phyloP scores from a whole-genome alignment of 2,888 invertebrate genomes.

The Ramazzottius varieornatus region DNA sequence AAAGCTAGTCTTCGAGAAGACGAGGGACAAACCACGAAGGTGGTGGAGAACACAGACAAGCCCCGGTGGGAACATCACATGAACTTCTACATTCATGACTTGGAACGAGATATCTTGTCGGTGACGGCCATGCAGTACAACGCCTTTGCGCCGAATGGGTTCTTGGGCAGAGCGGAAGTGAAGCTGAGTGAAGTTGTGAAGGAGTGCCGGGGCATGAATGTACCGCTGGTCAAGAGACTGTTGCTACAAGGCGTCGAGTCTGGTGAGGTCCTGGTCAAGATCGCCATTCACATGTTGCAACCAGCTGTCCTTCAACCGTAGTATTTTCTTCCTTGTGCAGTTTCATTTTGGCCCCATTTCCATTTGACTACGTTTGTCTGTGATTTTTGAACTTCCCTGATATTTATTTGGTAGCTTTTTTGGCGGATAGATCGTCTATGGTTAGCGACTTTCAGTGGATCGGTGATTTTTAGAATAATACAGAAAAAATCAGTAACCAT shows the following conservation, averaged over 20 bases:
- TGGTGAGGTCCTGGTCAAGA: constrained; percentile 39
- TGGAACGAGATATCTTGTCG: constrained; percentile 38
- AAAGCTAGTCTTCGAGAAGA: background rate
- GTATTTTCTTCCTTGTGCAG: too few relatives aligned
- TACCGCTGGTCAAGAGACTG: constrained; percentile 37
- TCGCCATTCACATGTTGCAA: constrained; percentile 38
- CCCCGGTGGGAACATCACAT: constrained; percentile 46
- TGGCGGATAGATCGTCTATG: too few relatives aligned
- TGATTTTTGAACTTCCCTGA: too few relatives aligned
- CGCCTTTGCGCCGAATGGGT: constrained; percentile 43
- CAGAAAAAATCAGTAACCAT: too few relatives aligned
- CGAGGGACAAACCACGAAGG: constrained; percentile 37
- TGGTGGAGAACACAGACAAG: constrained; percentile 32
- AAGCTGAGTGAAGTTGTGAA: constrained; percentile 35
- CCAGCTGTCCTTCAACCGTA: too few relatives aligned
- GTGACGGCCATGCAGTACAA: constrained; percentile 43
- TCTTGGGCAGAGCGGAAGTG: constrained; percentile 41
- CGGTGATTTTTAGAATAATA: too few relatives aligned
- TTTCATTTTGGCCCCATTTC: too few relatives aligned
- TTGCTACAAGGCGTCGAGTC: constrained; percentile 39
- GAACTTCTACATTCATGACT: constrained; percentile 44
- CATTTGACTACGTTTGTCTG: too few relatives aligned
- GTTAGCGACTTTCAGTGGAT: too few relatives aligned
- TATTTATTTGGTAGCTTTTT: too few relatives aligned
- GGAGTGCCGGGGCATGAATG: constrained; percentile 30